Percentiles rank a stretch among this genome's conserved stretches.
These are phyloP conservation scores for Chauna torquata DNA, from an alignment of 2,113 vertebrate genomes.

Conservation along the genomic window DNA sequence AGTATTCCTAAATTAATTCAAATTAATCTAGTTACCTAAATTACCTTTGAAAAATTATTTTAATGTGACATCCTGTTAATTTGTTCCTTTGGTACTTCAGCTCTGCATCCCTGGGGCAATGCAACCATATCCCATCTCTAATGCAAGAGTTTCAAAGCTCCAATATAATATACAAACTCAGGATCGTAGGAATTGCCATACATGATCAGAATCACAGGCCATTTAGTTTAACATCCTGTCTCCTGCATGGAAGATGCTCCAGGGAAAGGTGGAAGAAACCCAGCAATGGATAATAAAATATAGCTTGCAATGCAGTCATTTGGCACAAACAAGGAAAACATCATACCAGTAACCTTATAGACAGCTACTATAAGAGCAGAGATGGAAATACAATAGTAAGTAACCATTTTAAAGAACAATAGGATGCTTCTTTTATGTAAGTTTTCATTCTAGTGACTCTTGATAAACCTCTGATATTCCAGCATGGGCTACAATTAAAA, in stretches of 20 bases:
- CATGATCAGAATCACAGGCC: not conserved
- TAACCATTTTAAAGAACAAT: not conserved
- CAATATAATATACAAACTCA: not conserved
- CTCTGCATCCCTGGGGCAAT: conserved; percentile 46
- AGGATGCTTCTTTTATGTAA: not conserved
- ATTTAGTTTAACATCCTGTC: not conserved
- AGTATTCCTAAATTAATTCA: conserved; percentile 72
- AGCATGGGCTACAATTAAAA: not conserved
- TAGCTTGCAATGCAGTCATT: not conserved
- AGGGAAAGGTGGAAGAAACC: conserved; percentile 3
- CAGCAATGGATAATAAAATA: not conserved
- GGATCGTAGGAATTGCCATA: not conserved
- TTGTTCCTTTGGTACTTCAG: conserved; percentile 60
- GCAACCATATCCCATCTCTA: conserved; percentile 20
- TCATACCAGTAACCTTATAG: not conserved
- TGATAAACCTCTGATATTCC: not conserved
- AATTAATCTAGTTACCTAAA: conserved; percentile 74
- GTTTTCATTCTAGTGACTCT: not conserved
- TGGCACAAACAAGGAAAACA: not conserved
- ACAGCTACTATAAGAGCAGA: not conserved
- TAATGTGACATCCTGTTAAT: conserved; percentile 73
- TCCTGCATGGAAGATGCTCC: not conserved
- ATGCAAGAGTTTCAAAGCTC: conserved; percentile 13
- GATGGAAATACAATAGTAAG: not conserved
- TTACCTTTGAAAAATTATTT: conserved; percentile 72